These are phyloP conservation scores for Ommatoiulus sabulosus DNA, from an alignment of 2,888 invertebrate species.

Conservation along the genomic window DNA sequence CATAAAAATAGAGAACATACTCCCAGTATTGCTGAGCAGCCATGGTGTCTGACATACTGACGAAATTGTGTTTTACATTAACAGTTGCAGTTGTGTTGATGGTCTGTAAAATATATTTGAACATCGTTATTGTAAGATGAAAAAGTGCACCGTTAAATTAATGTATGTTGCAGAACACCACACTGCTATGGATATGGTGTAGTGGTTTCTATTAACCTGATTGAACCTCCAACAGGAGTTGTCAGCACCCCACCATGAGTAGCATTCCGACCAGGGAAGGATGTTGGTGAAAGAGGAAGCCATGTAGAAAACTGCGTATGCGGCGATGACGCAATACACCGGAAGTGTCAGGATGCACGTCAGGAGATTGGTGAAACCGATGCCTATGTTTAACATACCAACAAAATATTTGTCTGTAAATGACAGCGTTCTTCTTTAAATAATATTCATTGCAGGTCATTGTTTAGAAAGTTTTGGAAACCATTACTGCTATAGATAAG, in stretches of 20 bases:
- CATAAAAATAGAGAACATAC: not conserved
- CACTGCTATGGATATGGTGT: not conserved
- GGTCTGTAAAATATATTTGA: not conserved
- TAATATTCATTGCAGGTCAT: too few relatives aligned
- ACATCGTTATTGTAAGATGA: not conserved
- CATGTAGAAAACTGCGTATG: conserved; percentile 39
- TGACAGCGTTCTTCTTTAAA: too few relatives aligned
- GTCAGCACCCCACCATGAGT: conserved; percentile 49
- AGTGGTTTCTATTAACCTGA: not conserved
- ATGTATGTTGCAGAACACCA: not conserved
- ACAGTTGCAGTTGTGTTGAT: not conserved
- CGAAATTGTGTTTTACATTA: not conserved
- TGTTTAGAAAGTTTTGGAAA: too few relatives aligned
- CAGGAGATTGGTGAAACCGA: conserved; percentile 35
- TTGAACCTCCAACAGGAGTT: not conserved
- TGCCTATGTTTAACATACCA: not conserved
- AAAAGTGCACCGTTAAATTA: too few relatives aligned
- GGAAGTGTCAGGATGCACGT: conserved; percentile 26
- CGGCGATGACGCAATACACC: conserved; percentile 2
- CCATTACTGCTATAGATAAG: too few relatives aligned
- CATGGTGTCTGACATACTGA: not conserved
- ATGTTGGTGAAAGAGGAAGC: not conserved
- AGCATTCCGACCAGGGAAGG: conserved; percentile 40
- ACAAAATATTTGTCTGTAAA: too few relatives aligned
- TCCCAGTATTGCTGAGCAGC: conserved; percentile 11